phyloP scores from a whole-genome alignment of 2,888 invertebrate genomes.

The Bruchidius siliquastri region DNA sequence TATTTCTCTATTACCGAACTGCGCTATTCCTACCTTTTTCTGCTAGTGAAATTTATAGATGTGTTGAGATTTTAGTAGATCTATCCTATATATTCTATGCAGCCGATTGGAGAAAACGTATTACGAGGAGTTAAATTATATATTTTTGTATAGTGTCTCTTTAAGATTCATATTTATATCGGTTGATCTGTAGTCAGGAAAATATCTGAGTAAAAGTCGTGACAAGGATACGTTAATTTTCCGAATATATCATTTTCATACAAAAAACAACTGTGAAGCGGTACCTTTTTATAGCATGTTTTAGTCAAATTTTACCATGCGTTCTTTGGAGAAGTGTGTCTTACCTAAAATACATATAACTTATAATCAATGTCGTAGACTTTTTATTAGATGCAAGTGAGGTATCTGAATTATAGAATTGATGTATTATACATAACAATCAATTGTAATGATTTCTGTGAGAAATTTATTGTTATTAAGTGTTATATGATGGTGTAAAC shows the following conservation, averaged over 20 bases:
- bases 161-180: background rate
- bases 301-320: background rate
- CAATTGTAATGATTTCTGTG: background rate
- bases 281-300: background rate
- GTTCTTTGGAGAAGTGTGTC: background rate
- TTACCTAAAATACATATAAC: background rate
- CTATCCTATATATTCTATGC: background rate
- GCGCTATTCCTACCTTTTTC: background rate
- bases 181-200: background rate
- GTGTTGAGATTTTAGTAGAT: background rate
- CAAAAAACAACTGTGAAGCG: background rate
- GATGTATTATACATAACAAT: background rate
- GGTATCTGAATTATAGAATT: background rate
- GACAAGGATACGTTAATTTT: background rate
- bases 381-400: background rate
- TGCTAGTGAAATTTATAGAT: background rate
- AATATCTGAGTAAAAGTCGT: background rate
- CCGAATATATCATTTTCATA: background rate
- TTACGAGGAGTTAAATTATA: background rate
- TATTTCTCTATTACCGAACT: too few species aligned
- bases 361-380: background rate
- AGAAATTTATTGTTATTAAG: background rate
- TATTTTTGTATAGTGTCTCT: background rate
- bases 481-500: background rate
- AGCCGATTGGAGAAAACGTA: background rate